phyloP scores from a whole-genome alignment of 2,113 vertebrate genomes.

The Myrmecophaga tridactyla region DNA sequence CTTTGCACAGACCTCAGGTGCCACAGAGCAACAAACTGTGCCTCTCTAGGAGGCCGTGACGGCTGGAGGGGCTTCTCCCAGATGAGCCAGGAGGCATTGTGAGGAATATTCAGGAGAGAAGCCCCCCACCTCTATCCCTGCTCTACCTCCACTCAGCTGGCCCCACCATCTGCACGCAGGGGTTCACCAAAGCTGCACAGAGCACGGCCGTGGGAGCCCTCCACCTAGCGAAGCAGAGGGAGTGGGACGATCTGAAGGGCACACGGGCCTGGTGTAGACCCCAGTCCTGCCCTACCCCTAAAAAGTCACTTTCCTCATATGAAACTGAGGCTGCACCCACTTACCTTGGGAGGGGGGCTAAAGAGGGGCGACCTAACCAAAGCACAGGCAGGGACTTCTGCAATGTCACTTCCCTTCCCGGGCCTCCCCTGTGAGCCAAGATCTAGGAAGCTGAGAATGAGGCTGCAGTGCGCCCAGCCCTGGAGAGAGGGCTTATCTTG shows the following conservation, averaged over 20 bases:
- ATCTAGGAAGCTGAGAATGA: neutral
- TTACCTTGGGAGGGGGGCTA: neutral
- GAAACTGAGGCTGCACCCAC: neutral
- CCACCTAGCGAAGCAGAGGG: neutral
- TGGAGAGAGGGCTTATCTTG: neutral
- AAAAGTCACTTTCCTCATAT: neutral
- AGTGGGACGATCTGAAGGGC: neutral
- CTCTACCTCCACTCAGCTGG: neutral
- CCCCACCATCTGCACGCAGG: neutral
- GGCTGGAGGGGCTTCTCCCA: neutral
- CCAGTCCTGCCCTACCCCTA: too few species aligned
- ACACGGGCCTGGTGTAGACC: neutral
- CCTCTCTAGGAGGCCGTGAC: neutral
- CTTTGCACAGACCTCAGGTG: neutral
- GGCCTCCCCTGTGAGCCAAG: neutral
- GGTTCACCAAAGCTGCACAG: neutral
- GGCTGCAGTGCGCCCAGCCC: neutral
- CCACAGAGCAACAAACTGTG: rapidly evolving
- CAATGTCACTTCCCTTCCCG: neutral
- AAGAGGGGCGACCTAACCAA: neutral
- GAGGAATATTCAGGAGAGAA: neutral
- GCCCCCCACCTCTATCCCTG: neutral
- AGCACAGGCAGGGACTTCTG: neutral
- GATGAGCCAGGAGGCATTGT: too few species aligned
- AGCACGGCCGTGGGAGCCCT: neutral